Evolutionary conservation across 2,888 invertebrate genomes (phyloP).

Genomic region (Amiota mariae): DNA sequence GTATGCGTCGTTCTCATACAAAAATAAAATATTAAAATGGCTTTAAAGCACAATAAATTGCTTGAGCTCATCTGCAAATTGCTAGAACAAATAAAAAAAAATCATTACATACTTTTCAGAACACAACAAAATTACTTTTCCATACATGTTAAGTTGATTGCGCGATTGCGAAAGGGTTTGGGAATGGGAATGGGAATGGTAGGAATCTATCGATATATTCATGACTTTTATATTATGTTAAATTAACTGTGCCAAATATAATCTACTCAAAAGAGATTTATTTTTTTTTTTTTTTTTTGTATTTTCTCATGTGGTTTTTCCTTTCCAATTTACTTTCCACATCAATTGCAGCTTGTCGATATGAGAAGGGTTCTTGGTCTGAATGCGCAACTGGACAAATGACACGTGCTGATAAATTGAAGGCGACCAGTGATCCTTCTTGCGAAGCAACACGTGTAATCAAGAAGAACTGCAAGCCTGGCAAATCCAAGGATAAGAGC

Average conservation of each 20-base stretch:
- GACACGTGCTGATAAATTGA: constrained; percentile 87
- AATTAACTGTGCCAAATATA: constrained; percentile 6
- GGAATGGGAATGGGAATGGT: no score
- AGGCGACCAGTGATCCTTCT: constrained; percentile 85
- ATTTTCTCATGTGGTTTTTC: not conserved
- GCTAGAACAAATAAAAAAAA: not conserved
- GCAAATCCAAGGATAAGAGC: constrained; percentile 76
- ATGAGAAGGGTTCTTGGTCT: constrained; percentile 91
- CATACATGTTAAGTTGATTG: no score
- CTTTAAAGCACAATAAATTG: constrained; percentile 15
- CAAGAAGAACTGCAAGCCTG: constrained; percentile 90
- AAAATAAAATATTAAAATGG: not conserved
- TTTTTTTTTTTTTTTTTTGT: not conserved
- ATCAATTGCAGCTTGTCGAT: constrained; percentile 82
- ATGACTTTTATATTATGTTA: not conserved
- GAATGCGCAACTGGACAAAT: constrained; percentile 88
- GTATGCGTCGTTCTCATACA: not conserved
- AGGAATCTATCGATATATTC: not conserved
- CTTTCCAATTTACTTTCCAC: not conserved
- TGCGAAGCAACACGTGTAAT: constrained; percentile 88
- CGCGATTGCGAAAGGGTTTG: not conserved
- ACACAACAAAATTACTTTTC: no score
- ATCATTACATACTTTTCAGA: not conserved
- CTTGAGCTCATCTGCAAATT: constrained; percentile 15
- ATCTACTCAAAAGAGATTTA: not conserved